These are phyloP conservation scores for Monopis laevigella DNA, from an alignment of 2,888 invertebrate genomes.

Conservation along the genomic window DNA sequence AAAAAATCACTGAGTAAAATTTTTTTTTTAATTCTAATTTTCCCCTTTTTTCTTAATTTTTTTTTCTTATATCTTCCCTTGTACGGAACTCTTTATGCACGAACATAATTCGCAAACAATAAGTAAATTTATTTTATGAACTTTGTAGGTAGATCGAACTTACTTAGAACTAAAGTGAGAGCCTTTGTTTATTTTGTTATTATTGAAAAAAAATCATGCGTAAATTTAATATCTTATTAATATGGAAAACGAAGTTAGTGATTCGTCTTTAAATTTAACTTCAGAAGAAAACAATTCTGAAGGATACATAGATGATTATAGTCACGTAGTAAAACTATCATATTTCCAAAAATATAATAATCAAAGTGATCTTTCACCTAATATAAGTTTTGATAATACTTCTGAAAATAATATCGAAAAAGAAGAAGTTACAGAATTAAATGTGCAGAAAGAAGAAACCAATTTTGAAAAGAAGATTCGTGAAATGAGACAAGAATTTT, in stretches of 20 bases:
- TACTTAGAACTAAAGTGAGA: not conserved
- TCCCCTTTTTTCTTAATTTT: too few species aligned
- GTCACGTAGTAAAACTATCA: not conserved
- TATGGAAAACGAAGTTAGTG: not conserved
- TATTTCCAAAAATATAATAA: constrained; percentile 2
- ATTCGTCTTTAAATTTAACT: not conserved
- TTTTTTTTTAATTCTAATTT: too few species aligned
- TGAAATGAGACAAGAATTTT: constrained; percentile 27
- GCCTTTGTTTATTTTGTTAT: not conserved
- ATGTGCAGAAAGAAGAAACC: too few species aligned
- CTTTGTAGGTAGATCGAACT: not conserved
- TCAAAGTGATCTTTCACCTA: too few species aligned
- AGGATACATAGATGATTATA: constrained; percentile 5
- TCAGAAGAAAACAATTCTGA: not conserved
- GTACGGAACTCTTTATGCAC: too few species aligned
- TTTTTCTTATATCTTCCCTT: too few species aligned
- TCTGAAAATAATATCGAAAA: too few species aligned
- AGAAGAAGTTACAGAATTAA: too few species aligned
- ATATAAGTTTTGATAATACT: too few species aligned
- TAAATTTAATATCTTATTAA: not conserved
- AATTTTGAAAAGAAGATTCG: not conserved
- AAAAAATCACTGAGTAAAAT: too few species aligned
- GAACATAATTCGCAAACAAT: too few species aligned
- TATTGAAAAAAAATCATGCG: not conserved
- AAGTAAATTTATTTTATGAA: too few species aligned